Conservation (phyloP, 2,888 invertebrate species). For the Callosobruchus maculatus region DNA sequence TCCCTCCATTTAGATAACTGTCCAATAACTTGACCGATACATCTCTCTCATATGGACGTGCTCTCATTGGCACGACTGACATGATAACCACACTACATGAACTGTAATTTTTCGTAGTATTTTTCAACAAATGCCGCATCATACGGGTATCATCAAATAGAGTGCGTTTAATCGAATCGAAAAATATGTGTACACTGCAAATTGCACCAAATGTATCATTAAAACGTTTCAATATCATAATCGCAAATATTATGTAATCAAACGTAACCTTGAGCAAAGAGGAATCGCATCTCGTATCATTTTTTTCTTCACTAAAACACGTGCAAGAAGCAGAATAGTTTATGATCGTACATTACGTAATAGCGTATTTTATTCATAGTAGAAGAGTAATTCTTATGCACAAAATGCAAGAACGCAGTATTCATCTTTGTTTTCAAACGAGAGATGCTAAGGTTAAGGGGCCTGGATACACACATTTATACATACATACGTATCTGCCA, state of each 20-base stretch:
- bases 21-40: too few relatives aligned
- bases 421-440: too few relatives aligned
- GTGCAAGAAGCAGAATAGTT: not conserved
- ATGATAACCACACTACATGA: not conserved
- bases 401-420: not conserved
- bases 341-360: not conserved
- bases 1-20: too few relatives aligned
- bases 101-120: not conserved
- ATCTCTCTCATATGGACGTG: too few relatives aligned
- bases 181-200: not conserved
- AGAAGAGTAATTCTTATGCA: not conserved
- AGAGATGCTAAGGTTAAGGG: too few relatives aligned
- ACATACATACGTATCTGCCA: too few relatives aligned
- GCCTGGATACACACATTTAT: too few relatives aligned
- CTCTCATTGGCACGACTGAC: too few relatives aligned
- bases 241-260: not conserved
- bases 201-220: not conserved
- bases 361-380: not conserved
- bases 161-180: not conserved
- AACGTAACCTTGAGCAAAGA: not conserved
- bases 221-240: not conserved
- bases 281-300: not conserved
- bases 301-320: not conserved
- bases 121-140: not conserved
- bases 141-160: not conserved